These are phyloP conservation scores for Chloropsis hardwickii DNA, from an alignment of 2,113 vertebrate species.

Conservation along the genomic window DNA sequence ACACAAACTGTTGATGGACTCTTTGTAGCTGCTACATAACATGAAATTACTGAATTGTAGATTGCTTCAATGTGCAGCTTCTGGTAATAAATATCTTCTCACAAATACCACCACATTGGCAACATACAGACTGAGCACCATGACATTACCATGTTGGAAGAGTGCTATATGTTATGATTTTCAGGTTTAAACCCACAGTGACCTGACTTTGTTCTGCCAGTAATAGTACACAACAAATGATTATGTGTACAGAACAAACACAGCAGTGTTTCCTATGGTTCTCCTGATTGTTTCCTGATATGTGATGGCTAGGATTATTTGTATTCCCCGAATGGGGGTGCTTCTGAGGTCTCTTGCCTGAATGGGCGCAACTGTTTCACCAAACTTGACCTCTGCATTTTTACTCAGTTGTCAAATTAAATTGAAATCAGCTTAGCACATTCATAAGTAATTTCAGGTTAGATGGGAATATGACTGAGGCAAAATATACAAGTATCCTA, in stretches of 20 bases:
- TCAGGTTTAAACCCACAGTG: background rate
- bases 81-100: background rate
- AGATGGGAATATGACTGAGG: background rate
- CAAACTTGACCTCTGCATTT: background rate
- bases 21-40: background rate
- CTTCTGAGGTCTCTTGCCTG: background rate
- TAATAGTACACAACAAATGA: background rate
- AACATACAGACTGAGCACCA: background rate
- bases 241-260: background rate
- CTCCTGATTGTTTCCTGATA: background rate
- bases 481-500: background rate
- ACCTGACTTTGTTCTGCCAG: background rate
- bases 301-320: background rate
- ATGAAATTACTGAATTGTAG: background rate
- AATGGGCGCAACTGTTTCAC: background rate
- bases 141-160: background rate
- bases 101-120: background rate
- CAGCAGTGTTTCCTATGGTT: background rate
- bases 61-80: background rate
- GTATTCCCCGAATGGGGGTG: background rate
- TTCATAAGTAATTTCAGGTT: background rate
- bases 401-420: background rate
- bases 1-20: background rate
- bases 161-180: background rate
- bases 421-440: background rate